Base-by-base conservation (phyloP, 2,113 vertebrate genomes). In the Perca fluviatilis region DNA sequence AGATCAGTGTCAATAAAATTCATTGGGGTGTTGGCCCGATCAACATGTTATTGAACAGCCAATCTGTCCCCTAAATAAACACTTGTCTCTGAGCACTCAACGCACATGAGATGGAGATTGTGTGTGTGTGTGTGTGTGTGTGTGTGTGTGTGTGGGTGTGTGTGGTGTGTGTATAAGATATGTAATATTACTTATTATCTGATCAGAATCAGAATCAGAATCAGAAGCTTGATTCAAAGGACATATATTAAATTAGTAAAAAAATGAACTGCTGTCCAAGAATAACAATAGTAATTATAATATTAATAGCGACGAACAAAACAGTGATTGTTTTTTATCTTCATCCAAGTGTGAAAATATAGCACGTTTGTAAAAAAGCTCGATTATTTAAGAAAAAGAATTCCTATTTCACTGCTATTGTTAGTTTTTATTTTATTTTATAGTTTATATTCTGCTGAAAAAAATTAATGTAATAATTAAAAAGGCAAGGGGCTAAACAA, bases 1-100 rank as follows among this genome's bases (percentile, higher is more conserved):
- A 95, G 94, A 96, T 96, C 95, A 94, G 94, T 95, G 95, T 96
- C 96, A 94, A 96, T 96, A 95, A 94, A 94, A 95, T 95, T 94
- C 94, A 96, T 96, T 94, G 92, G 94, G 93, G 93, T 94, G 84
- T 94, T 95, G 92, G 92, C 89, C 94, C 93, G 91, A 95, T 95
- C 94, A 95, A 94, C 93, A 94, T 94, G 94, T 95, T 95, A 96
- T 95, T 92, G 94, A 95, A 92, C 91, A 93, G 92, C 91, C 89
- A 82, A 90, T 92, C 91, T 91, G 90, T 90, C 86, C 78, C 93
- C 91, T 95, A 95, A 95, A 77, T 89, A 93, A 93, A 94, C 89
- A 92, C 30, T 82, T 83, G 73, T 94, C 89, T 93, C 80, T 64
- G 80, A 91, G 88, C 78, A 79, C 81, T 79, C 88, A 70, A 36